Evolutionary conservation across 2,888 invertebrate species (phyloP), one percentile per base, ranked within the genome.

Genomic region (Aphidoletes aphidimyza): DNA sequence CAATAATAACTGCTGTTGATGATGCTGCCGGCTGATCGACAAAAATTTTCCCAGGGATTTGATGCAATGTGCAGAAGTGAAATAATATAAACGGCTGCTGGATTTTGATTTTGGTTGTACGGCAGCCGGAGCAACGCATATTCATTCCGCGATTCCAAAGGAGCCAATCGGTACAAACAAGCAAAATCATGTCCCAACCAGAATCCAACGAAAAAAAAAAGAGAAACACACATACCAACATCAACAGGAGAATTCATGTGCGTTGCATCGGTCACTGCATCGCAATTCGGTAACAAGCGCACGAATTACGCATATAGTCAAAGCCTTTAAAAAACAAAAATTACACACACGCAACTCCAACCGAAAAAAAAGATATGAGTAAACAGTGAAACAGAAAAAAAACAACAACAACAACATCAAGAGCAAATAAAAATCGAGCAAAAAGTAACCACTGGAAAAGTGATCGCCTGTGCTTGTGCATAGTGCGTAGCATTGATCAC

Each of bases 301-400:
- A 81, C 81, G 37, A 81, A 37, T 81, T 81, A 81, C 81, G 81
- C 81, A 81, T 81, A n/a, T n/a, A n/a, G n/a, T n/a, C n/a, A n/a
- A n/a, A n/a, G n/a, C n/a, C n/a, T n/a, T n/a, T n/a, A n/a, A n/a
- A n/a, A n/a, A n/a, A n/a, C n/a, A n/a, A n/a, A n/a, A n/a, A n/a
- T n/a, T n/a, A n/a, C n/a, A n/a, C n/a, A n/a, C n/a, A 54, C 6
- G 19, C 54, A 54, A 54, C 17, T 6, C 54, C 9, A n/a, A 54
- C n/a, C n/a, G n/a, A n/a, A 54, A n/a, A 54, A 17, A 54, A 54
- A 54, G 9, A 19, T 6, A 54, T n/a, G n/a, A n/a, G n/a, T n/a
- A 69, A 81, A 37, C 36, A 37, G 0, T 22, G 81, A 36, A 59
- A 3, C 8, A 30, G 30, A 26, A 59, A 37, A 81, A 37, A 37